Evolutionary conservation across 1,140 invertebrate species (phyloP).

Genomic region (Temnothorax nylanderi): DNA sequence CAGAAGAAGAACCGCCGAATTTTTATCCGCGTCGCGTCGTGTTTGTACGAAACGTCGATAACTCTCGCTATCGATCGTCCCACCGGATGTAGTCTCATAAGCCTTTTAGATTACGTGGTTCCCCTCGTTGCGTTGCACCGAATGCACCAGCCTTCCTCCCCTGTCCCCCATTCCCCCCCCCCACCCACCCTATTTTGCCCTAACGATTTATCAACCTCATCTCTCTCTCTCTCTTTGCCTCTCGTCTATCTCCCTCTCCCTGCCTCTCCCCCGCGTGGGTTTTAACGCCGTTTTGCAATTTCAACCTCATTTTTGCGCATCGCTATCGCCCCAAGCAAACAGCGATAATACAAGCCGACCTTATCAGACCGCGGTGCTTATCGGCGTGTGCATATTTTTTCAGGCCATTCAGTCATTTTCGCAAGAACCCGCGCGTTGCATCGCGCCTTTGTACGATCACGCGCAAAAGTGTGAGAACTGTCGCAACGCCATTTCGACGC

Average conservation of each 20-base stretch:
- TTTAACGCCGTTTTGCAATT: constrained; percentile 81
- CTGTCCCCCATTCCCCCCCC: not conserved
- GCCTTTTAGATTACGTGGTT: constrained; percentile 79
- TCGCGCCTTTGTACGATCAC: constrained; percentile 64
- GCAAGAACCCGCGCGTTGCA: constrained; percentile 78
- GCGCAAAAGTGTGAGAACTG: constrained; percentile 68
- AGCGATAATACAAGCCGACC: constrained; percentile 80
- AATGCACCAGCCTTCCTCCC: constrained; percentile 61
- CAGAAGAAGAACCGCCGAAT: constrained; percentile 50
- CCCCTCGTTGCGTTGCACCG: constrained; percentile 69
- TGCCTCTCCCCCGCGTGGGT: constrained; percentile 15
- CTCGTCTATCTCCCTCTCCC: not conserved
- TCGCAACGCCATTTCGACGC: constrained; percentile 62
- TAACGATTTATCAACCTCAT: constrained; percentile 72
- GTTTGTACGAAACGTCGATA: constrained; percentile 78
- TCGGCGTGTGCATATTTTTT: constrained; percentile 82
- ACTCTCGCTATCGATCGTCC: constrained; percentile 79
- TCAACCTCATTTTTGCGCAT: constrained; percentile 84
- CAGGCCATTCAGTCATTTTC: constrained; percentile 82
- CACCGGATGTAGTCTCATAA: constrained; percentile 82
- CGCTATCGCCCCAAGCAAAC: constrained; percentile 81
- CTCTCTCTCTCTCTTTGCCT: constrained; percentile 1
- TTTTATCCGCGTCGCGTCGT: not conserved
- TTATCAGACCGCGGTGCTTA: constrained; percentile 80
- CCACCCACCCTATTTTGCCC: not conserved